Percentiles rank a stretch among this genome's conserved stretches.
Evolutionary conservation across 2,888 invertebrate species (phyloP).

Genomic region (Colostygia pectinataria): DNA sequence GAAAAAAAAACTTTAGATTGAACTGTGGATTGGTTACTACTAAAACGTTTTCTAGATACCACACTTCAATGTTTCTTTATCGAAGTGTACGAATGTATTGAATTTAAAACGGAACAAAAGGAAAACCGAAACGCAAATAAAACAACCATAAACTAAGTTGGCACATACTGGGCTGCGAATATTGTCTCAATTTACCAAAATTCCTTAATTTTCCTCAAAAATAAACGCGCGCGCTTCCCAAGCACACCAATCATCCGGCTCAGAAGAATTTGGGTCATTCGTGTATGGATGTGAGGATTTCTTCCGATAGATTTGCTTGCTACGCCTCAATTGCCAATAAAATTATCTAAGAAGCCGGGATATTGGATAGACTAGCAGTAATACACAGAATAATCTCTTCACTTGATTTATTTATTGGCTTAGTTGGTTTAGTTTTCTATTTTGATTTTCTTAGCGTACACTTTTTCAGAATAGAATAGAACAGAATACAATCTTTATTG

Average conservation of each 20-base stretch:
- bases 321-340: conserved; percentile 61
- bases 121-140: too few relatives aligned
- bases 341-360: conserved; percentile 46
- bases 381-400: conserved; percentile 31
- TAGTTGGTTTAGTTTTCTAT: not conserved
- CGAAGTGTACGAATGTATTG: too few relatives aligned
- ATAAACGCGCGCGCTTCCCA: conserved; percentile 36
- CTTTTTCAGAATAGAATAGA: too few relatives aligned
- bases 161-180: not conserved
- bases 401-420: conserved; percentile 24
- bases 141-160: too few relatives aligned
- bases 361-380: conserved; percentile 45
- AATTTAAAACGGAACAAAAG: too few relatives aligned
- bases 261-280: conserved; percentile 61
- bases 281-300: conserved; percentile 54
- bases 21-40: too few relatives aligned
- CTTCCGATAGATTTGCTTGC: conserved; percentile 72
- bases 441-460: too few relatives aligned
- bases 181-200: conserved; percentile 4
- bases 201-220: conserved; percentile 1
- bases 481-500: too few relatives aligned
- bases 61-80: too few relatives aligned
- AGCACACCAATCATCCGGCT: conserved; percentile 38
- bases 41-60: too few relatives aligned
- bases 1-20: too few relatives aligned